phyloP scores from a whole-genome alignment of 2,888 invertebrate genomes.

The Brachynemurus nebulosus region DNA sequence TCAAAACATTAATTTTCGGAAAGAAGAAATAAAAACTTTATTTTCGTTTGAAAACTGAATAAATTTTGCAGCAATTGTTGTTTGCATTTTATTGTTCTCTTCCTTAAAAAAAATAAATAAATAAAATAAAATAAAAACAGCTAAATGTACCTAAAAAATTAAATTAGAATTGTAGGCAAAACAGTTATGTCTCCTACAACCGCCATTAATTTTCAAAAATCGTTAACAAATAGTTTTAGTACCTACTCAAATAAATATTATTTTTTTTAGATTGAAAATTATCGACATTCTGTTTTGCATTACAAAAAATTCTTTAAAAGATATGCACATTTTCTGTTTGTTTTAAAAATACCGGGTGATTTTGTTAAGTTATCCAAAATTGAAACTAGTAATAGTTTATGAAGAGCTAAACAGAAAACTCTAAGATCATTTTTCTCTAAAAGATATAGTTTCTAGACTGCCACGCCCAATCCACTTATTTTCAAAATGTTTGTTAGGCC shows the following conservation, averaged over 20 bases:
- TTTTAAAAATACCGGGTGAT: neutral
- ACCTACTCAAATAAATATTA: neutral
- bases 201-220: no score
- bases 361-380: no score
- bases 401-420: no score
- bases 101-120: no score
- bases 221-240: no score
- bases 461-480: neutral
- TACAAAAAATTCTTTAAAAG: neutral
- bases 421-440: no score
- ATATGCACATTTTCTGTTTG: neutral
- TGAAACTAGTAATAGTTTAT: no score
- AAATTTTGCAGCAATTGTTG: no score
- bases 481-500: neutral
- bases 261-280: neutral
- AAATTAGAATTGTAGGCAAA: constrained; percentile 5
- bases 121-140: neutral
- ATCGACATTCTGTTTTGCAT: constrained; percentile 7
- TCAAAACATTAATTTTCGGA: neutral
- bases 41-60: no score
- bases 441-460: no score
- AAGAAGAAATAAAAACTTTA: neutral
- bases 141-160: neutral
- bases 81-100: no score
- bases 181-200: constrained; percentile 3